Conservation (phyloP, 2,888 invertebrate genomes). For the Eubasilissa splendida region DNA sequence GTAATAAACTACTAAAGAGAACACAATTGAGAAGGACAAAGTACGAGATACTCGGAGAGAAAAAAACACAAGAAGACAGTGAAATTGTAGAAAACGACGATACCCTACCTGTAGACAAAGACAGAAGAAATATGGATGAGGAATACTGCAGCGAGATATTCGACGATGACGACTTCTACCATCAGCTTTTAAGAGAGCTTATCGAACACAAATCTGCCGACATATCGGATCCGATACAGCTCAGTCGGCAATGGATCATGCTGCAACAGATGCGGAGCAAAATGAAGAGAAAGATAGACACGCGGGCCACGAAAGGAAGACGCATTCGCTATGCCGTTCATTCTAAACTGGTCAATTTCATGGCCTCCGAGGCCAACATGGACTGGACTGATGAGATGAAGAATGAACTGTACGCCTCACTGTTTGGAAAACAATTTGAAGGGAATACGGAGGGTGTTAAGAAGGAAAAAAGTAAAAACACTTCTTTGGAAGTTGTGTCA, state of each 20-base stretch:
- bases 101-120: slow-evolving; percentile 43
- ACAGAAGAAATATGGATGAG: slow-evolving; percentile 63
- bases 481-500: slow-evolving; percentile 15
- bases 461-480: slow-evolving; percentile 42
- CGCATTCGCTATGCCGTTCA: slow-evolving; percentile 90
- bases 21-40: slow-evolving; percentile 86
- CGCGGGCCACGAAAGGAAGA: slow-evolving; percentile 94
- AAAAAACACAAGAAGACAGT: slow-evolving; percentile 59
- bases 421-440: slow-evolving; percentile 81
- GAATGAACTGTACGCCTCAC: slow-evolving; percentile 85
- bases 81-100: slow-evolving; percentile 59
- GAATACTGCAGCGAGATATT: slow-evolving; percentile 88
- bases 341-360: slow-evolving; percentile 89
- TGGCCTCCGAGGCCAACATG: slow-evolving; percentile 83
- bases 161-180: slow-evolving; percentile 98
- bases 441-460: slow-evolving; percentile 61
- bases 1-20: slow-evolving; percentile 80
- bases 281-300: slow-evolving; percentile 94
- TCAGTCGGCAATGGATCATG: slow-evolving; percentile 92
- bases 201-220: slow-evolving; percentile 92
- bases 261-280: slow-evolving; percentile 92
- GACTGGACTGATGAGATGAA: slow-evolving; percentile 86
- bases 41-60: slow-evolving; percentile 79
- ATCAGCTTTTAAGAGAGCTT: slow-evolving; percentile 90
- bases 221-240: slow-evolving; percentile 86